Evolutionary conservation across 2,797 vertebrate genomes (phyloP).

Genomic region (Lepidocolaptes lacrymiger): DNA sequence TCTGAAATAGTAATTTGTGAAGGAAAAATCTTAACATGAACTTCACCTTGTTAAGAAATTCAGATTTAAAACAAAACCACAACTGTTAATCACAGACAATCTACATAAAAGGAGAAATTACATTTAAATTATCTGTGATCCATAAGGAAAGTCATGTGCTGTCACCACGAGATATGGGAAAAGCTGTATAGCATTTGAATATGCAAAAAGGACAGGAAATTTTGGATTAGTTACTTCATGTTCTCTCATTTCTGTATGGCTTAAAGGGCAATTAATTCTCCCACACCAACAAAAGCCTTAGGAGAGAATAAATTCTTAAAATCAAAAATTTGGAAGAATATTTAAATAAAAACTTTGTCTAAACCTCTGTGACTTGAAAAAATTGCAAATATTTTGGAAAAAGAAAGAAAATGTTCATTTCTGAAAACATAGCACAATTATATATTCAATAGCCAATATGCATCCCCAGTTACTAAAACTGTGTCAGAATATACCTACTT

Average conservation of each 20-base stretch:
- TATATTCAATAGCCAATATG: background rate
- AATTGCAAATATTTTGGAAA: background rate
- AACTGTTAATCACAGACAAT: background rate
- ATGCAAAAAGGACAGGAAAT: background rate
- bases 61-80: background rate
- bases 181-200: background rate
- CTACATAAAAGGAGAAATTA: conserved; percentile 2
- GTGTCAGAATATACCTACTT: background rate
- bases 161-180: background rate
- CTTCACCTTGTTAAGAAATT: conserved; percentile 48
- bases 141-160: background rate
- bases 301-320: background rate
- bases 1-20: conserved; percentile 21
- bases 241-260: background rate
- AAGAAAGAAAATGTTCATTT: background rate
- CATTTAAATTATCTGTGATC: conserved; percentile 16
- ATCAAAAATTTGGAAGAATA: background rate
- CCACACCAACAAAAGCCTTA: background rate
- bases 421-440: background rate
- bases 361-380: background rate
- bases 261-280: background rate
- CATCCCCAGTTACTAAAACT: background rate
- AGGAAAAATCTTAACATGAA: conserved; percentile 21
- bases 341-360: background rate
- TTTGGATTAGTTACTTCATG: background rate